Conservation (phyloP, 2,888 invertebrate genomes). For the Onchidella celtica region DNA sequence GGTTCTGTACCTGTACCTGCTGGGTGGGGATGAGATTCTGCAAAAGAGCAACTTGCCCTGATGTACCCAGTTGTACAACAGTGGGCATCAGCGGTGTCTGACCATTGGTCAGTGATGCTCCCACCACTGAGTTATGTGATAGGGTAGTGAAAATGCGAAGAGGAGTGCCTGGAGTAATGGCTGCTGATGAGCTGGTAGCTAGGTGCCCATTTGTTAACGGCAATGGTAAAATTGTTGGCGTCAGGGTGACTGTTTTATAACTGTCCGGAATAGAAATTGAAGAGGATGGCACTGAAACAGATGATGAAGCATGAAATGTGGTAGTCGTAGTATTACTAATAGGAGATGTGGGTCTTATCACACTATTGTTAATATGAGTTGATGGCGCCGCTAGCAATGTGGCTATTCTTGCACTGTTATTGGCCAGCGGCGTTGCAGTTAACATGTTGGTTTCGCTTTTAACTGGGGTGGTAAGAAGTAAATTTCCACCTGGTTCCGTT, state of each 20-base stretch:
- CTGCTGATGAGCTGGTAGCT: not conserved
- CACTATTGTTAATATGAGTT: not conserved
- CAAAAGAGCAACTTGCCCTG: conserved; percentile 41
- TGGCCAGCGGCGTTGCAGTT: not conserved
- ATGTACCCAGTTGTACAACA: conserved; percentile 39
- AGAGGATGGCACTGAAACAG: not conserved
- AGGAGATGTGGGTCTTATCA: not conserved
- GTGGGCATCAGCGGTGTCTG: conserved; percentile 38
- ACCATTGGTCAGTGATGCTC: conserved; percentile 22
- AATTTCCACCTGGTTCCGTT: not conserved
- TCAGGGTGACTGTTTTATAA: conserved; percentile 10
- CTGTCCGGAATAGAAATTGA: conserved; percentile 2
- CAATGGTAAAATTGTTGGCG: conserved; percentile 18
- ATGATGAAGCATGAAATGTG: not conserved
- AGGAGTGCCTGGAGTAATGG: conserved; percentile 5
- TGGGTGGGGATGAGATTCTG: conserved; percentile 39
- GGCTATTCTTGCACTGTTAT: conserved; percentile 23
- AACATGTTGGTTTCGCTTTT: not conserved
- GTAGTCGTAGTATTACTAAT: not conserved
- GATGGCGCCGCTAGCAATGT: conserved; percentile 34
- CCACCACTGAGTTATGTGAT: conserved; percentile 20
- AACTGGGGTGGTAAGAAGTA: not conserved
- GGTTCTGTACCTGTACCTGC: conserved; percentile 12
- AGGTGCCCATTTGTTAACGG: conserved; percentile 2
- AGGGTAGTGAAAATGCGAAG: conserved; percentile 28